phyloP scores from a whole-genome alignment of 2,797 vertebrate species.

The Diplodus puntazzo region DNA sequence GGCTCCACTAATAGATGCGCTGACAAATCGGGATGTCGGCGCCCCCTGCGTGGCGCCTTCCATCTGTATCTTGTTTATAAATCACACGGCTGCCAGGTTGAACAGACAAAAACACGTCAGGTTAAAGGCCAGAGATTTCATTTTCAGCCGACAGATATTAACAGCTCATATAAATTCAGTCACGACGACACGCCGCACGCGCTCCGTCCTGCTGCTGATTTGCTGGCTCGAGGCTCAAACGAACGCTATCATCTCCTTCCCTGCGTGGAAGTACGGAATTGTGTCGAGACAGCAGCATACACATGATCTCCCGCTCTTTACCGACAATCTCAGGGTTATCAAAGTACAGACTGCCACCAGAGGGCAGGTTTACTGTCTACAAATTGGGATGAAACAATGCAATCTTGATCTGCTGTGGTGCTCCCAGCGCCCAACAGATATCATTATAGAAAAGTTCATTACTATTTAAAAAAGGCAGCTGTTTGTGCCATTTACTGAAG shows the following conservation, averaged over 20 bases:
- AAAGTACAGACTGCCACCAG: constrained; percentile 1
- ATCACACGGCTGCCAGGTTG: constrained; percentile 13
- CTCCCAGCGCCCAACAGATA: neutral
- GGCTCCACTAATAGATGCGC: neutral
- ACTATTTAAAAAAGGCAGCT: constrained; percentile 1
- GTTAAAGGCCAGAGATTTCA: constrained; percentile 33
- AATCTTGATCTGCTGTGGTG: neutral
- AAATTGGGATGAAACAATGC: constrained; percentile 21
- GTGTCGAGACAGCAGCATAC: neutral
- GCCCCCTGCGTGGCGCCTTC: neutral
- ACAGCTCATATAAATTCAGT: constrained; percentile 22
- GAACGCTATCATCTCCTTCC: neutral
- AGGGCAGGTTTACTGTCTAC: constrained; percentile 10
- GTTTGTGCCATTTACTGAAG: constrained; percentile 1
- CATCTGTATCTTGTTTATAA: constrained; percentile 18
- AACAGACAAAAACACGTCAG: constrained; percentile 3
- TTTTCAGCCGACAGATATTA: constrained; percentile 11
- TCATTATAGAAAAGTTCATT: neutral
- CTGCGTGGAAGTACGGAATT: neutral
- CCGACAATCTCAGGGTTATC: constrained; percentile 6
- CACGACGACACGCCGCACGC: neutral
- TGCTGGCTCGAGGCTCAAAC: neutral
- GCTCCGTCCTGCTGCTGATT: neutral
- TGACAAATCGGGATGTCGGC: neutral
- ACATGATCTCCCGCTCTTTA: neutral